Evolutionary conservation across 2,113 vertebrate genomes (phyloP).

Genomic region (Corythaeola cristata): DNA sequence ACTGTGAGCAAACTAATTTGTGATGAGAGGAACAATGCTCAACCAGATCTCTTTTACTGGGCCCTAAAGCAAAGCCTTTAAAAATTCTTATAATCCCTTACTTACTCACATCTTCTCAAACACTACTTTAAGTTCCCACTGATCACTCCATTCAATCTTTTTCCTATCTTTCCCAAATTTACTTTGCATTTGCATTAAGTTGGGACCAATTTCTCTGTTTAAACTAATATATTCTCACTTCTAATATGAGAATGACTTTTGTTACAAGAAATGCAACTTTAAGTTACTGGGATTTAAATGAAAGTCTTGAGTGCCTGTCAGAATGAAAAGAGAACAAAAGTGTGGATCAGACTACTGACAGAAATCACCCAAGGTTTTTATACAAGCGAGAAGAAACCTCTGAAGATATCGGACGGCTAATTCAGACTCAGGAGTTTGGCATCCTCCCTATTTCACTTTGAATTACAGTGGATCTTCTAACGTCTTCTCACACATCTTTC

Average conservation of each 20-base stretch:
- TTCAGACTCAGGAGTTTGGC: not conserved
- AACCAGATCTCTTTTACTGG: not conserved
- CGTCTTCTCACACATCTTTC: not conserved
- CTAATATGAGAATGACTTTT: not conserved
- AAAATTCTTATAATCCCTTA: not conserved
- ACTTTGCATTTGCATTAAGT: not conserved
- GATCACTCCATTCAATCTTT: not conserved
- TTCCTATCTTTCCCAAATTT: not conserved
- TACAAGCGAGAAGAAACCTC: not conserved
- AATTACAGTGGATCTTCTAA: not conserved
- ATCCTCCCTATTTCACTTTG: not conserved
- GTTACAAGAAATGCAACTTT: not conserved
- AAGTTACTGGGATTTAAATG: not conserved
- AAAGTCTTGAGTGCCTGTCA: not conserved
- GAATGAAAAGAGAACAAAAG: not conserved
- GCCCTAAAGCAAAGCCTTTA: not conserved
- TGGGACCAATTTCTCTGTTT: constrained; percentile 14
- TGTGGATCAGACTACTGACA: not conserved
- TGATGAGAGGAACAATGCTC: not conserved
- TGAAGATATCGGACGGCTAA: not conserved
- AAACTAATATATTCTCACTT: not conserved
- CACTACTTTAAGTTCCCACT: not conserved
- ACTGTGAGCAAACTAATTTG: not conserved
- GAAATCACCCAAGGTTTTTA: not conserved
- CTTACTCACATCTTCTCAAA: not conserved